phyloP scores from a whole-genome alignment of 2,113 vertebrate species.

The Hystrix cristata region DNA sequence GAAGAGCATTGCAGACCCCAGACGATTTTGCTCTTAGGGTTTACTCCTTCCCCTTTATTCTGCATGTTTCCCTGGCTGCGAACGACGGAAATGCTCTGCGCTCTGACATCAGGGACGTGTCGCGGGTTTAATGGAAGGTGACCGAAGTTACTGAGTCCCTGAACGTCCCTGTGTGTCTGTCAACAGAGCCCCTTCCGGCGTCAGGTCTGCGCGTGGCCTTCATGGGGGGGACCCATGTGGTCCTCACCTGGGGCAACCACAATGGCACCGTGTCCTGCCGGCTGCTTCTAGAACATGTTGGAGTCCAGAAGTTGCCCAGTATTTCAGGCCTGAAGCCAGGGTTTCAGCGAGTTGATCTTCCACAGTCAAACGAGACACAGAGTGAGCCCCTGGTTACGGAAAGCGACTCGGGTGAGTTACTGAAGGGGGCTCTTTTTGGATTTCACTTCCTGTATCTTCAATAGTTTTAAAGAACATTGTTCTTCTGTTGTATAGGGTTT shows the following conservation, averaged over 20 bases:
- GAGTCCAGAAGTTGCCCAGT: background rate
- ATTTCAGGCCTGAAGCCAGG: background rate
- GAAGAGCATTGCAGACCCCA: background rate
- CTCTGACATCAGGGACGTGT: background rate
- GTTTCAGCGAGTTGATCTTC: fast-evolving
- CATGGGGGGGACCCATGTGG: background rate
- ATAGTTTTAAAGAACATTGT: background rate
- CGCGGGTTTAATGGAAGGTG: background rate
- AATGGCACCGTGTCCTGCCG: background rate
- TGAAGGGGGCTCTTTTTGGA: background rate
- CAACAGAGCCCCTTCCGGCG: slow-evolving; percentile 8
- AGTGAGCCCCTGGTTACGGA: fast-evolving
- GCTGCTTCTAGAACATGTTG: slow-evolving; percentile 5
- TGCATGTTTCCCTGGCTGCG: background rate
- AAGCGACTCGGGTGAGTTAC: slow-evolving; percentile 38
- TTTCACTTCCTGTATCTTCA: background rate
- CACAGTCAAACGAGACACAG: background rate
- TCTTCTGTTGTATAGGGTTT: background rate
- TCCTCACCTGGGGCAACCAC: slow-evolving; percentile 76
- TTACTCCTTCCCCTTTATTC: background rate
- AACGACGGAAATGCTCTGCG: background rate
- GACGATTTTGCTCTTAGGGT: background rate
- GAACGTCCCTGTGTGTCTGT: background rate
- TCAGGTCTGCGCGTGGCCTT: fast-evolving
- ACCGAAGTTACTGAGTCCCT: background rate